Evolutionary conservation across 2,888 invertebrate genomes (phyloP), one percentile per base, ranked within the genome.

Genomic region (Tachina grossa): DNA sequence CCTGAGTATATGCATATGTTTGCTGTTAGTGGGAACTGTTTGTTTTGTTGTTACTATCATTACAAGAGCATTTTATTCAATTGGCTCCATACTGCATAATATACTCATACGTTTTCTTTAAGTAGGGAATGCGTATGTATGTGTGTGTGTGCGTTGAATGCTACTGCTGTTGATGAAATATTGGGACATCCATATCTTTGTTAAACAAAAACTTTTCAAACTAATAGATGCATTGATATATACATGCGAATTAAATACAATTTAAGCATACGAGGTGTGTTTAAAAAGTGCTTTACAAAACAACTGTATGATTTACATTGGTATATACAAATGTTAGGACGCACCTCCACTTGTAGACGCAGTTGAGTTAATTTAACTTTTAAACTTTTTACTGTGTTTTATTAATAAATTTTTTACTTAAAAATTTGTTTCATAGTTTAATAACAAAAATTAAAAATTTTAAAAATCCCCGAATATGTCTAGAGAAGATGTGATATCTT

Each of bases 51-150:
- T 47, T 65, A 31, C 49, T 66, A 66, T 57, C 49, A 65, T 65
- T 75, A 61, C 61, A 81, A 81, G 61, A 81, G 68, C 43, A 57
- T 76, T 76, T 82, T 71, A 82, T 76, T 76, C 69, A 82, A 82
- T 77, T 82, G 82, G 76, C 76, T 71, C 14, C 76, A 65, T 76
- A 71, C 65, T 82, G 69, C 76, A 76, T 71, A 71, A 82, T 71
- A 65, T 14, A 82, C 55, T 71, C 82, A 77, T 65, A 49, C 76
- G 76, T 55, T 82, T 81, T 55, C 68, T 47, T 75, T 31, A 63
- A 68, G 81, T 14, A 51, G 51, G 31, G 10, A 14, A n/a, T 45
- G 39, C 14, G 19, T 65, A 19, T 72, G 39, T 43, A 9, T 49
- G 41, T 51, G 43, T 65, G 14, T 47, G 41, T 63, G 51, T 63